Evolutionary conservation across 2,888 invertebrate species (phyloP).

Genomic region (Pseudococcus viburni): DNA sequence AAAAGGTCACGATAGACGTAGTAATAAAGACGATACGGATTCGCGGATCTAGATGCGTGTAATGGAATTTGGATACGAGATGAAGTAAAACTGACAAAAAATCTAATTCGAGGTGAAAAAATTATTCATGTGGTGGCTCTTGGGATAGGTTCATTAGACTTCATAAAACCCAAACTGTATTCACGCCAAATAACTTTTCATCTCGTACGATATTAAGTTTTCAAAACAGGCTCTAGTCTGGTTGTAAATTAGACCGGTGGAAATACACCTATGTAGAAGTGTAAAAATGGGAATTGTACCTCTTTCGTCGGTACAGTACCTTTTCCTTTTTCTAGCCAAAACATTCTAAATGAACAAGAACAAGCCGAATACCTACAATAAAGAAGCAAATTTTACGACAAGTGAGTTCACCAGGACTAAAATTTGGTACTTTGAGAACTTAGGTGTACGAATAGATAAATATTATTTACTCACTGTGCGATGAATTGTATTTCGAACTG

Average conservation of each 20-base stretch:
- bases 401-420: no score
- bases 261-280: neutral
- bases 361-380: no score
- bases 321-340: neutral
- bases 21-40: constrained; percentile 1
- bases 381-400: no score
- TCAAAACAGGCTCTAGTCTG: neutral
- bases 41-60: neutral
- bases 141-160: constrained; percentile 19
- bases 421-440: no score
- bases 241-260: constrained; percentile 11
- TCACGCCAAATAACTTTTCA: constrained; percentile 39
- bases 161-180: constrained; percentile 13
- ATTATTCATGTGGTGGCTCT: constrained; percentile 1
- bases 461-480: no score
- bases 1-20: neutral
- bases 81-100: neutral
- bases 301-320: neutral
- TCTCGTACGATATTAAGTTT: constrained; percentile 23
- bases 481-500: no score
- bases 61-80: neutral
- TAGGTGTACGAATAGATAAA: no score
- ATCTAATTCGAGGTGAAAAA: constrained; percentile 36
- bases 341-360: neutral
- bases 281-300: neutral